Base-by-base conservation (phyloP, 2,888 invertebrate species). In the Ormyrus pomaceus region DNA sequence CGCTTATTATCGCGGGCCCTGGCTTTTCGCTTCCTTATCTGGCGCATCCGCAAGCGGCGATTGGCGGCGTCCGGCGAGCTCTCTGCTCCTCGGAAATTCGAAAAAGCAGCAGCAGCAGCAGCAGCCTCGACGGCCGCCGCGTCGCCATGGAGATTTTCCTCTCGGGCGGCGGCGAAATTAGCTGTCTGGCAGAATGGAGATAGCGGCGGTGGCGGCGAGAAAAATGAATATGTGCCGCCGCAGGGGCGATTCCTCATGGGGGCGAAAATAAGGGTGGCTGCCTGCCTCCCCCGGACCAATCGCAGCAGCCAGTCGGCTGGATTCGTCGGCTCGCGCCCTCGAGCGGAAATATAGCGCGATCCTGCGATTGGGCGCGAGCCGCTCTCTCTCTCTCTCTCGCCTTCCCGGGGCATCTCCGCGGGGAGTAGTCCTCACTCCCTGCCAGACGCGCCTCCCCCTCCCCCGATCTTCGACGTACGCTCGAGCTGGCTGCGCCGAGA, bases 181-280 rank as follows among this genome's bases (percentile, higher is more conserved):
- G 68, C 68, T 55, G 58, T 59, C 53, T 55, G 11, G 10, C 6
- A 19, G 13, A 19, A 7, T 6, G 19, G 19, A 19, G 19, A 19
- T 19, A 19, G 19, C 19, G 19, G 19, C 19, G 19, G 19, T 19
- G 19, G 19, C 8, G 51, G 45, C 34, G 70, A 66, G 68, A 72
- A 66, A 78, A 70, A 71, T 74, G 62, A 77, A 75, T 69, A 72
- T 70, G 64, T 81, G 68, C 70, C 19, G 19, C 19, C 71, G 56
- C 65, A 73, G 58, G 71, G 59, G 70, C 71, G 74, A 70, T 78
- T 69, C 61, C 61, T 83, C 68, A 45, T 68, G 76, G 76, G 61
- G 68, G 72, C 50, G 79, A 69, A 77, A 77, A 74, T 77, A 77
- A 80, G 80, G 80, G 80, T 80, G 68, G 65, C 50, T 48, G 56